Percentiles rank a stretch among this genome's conserved stretches.
These are phyloP conservation scores for Pristionchus fissidentatus DNA, from an alignment of 2,888 invertebrate genomes.

Conservation along the genomic window DNA sequence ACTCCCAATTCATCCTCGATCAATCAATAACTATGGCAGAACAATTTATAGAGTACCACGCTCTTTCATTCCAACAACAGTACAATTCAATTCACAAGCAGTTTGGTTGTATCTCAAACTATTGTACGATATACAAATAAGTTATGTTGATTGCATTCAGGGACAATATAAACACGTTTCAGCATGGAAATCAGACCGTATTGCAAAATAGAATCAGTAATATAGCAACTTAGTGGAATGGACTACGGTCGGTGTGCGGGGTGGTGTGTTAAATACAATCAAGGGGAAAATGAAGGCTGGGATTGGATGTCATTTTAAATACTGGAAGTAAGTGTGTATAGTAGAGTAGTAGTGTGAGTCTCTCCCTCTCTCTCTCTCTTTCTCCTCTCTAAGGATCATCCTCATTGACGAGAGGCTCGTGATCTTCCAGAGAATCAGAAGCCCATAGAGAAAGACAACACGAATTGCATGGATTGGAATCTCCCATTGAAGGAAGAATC, in stretches of 20 bases:
- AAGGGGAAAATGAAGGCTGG: not conserved
- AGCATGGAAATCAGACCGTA: conserved; percentile 14
- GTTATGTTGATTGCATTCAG: conserved; percentile 3
- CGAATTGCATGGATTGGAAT: conserved; percentile 36
- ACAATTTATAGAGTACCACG: conserved; percentile 36
- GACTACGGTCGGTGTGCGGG: not conserved
- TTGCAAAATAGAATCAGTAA: conserved; percentile 40
- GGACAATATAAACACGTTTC: conserved; percentile 15
- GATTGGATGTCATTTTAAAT: no score
- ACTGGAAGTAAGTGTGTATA: not conserved
- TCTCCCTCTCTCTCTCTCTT: not conserved
- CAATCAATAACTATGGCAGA: not conserved
- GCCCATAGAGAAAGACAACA: conserved; percentile 67
- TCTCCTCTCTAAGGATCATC: conserved; percentile 45
- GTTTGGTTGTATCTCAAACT: conserved; percentile 21
- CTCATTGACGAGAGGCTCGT: conserved; percentile 55
- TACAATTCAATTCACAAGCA: conserved; percentile 9
- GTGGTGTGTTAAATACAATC: not conserved
- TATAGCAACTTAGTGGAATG: conserved; percentile 26
- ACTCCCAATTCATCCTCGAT: not conserved
- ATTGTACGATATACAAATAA: conserved; percentile 36
- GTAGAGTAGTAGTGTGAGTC: not conserved
- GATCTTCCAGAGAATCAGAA: conserved; percentile 57
- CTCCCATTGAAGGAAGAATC: conserved; percentile 58
- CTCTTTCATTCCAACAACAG: conserved; percentile 31